A percentile compares a stretch with the other conserved stretches of the same genome.
These are phyloP conservation scores for Mactromeris polynyma DNA, from an alignment of 2,888 invertebrate genomes.

Conservation along the genomic window DNA sequence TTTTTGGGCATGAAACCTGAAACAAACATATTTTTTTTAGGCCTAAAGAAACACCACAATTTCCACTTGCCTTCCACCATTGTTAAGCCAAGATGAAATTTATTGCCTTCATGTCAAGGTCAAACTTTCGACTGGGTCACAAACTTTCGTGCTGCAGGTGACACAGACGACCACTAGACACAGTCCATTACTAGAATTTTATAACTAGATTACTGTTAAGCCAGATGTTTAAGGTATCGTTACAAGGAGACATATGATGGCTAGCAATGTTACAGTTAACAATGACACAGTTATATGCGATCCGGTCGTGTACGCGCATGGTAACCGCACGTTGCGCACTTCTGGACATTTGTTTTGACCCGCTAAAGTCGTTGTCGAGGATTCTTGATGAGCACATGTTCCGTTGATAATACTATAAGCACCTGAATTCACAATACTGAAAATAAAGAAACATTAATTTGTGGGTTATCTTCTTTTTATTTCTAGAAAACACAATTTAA, in stretches of 20 bases:
- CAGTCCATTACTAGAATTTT: neutral
- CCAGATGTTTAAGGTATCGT: neutral
- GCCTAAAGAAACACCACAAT: no score
- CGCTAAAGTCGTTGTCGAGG: slow-evolving; percentile 82
- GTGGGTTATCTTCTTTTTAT: no score
- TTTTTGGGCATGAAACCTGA: no score
- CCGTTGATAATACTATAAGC: slow-evolving; percentile 87
- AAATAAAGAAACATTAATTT: slow-evolving; percentile 52
- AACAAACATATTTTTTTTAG: no score
- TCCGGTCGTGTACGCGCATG: slow-evolving; percentile 76
- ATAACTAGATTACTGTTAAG: neutral
- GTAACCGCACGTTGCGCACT: slow-evolving; percentile 81
- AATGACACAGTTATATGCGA: slow-evolving; percentile 11
- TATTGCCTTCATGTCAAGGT: no score
- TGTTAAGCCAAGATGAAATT: no score
- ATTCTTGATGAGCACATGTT: slow-evolving; percentile 87
- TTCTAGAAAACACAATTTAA: no score
- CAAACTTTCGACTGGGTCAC: no score
- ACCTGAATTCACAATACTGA: slow-evolving; percentile 87
- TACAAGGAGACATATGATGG: neutral
- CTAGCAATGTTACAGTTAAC: neutral
- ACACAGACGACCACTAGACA: neutral
- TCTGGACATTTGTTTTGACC: slow-evolving; percentile 85
- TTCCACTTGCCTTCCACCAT: no score
- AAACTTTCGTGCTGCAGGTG: no score